Base-by-base conservation (phyloP, 2,888 invertebrate genomes). In the Melikaiella ostensackeni region DNA sequence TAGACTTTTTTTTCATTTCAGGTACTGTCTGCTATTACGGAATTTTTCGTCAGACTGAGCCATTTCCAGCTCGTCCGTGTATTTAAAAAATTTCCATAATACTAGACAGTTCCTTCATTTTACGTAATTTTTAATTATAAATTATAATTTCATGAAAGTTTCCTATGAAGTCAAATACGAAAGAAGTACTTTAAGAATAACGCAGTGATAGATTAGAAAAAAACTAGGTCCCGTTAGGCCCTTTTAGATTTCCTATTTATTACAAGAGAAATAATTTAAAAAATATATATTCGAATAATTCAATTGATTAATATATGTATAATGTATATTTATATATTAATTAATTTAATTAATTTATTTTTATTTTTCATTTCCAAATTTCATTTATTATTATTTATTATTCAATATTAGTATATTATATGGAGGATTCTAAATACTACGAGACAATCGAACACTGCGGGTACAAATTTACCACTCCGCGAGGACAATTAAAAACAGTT, bases 401-500 rank as follows among this genome's bases (percentile, higher is more conserved):
- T 16, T 16, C 1, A 42, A 16, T 42, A 16, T 16, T 50, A 2
- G 2, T 8, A 9, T 9, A 8, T 50, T 8, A 9, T 59, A 59
- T 16, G 27, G 2, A 33, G 30, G 8, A 61, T 63, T 63, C 9
- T 2, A n/a, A 63, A 63, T 11, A 63, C 35, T 63, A 11, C 1
- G 6, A 35, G n/a, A 42, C 42, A 42, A 70, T 50, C 46, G 33
- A 70, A 33, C 50, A 70, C 66, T 70, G 42, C 16, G 30, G 24
- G 46, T 70, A 24, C 27, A 66, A 46, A 46, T n/a, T 24, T 6
- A 70, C 50, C 19, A 30, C 50, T 70, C 30, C 30, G 46, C 50
- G 30, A 70, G n/a, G 70, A 70, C 50, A 50, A 70, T 50, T 70
- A 70, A 70, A 33, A 70, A 46, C 27, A 30, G 46, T 5, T 16